Evolutionary conservation across 2,888 invertebrate species (phyloP), one percentile per base, ranked within the genome.

Genomic region (Rhogogaster chlorosoma): DNA sequence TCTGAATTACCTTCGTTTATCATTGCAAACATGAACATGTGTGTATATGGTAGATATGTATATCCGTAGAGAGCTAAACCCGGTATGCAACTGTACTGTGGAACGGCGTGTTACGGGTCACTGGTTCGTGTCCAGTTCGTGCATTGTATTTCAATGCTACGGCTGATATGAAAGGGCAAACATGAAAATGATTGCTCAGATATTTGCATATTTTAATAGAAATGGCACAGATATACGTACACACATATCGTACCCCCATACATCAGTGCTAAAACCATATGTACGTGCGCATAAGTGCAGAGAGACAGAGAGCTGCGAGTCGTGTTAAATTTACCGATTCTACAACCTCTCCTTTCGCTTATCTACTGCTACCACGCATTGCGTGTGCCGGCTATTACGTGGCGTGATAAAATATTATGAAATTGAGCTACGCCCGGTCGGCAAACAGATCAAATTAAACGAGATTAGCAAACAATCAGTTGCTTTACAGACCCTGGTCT

Each of bases 1-100:
- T 88, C 86, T 85, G 87, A 89, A 89, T 89, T 88, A 88, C 88
- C 84, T 86, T 86, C 87, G 87, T 90, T 89, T 88, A 88, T 89
- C 90, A 88, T 88, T 87, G 84, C 70, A 49, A 71, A 67, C 84
- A 61, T 49, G 53, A 70, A 32, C 22, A 70, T 71, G 49, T 82
- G 64, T 70, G 73, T 70, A 26, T 64, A 77, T 29, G 67, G 53
- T 53, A 70, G 71, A 45, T 32, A 45, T 29, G 42, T 29, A 61
- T 45, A 67, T 45, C 36, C 83, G 38, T 12, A 29, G 29, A 77
- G 80, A 57, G 61, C 10, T 67, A 42, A 64, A 22, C 67, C 82
- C 67, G 70, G 83, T 49, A 83, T 83, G 64, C 83, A 83, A 67
- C 67, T 67, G 67, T 73, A 45, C 45, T 32, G 75, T 45, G 86